Conservation (phyloP, 2,797 vertebrate species). For the Tachyglossus aculeatus region DNA sequence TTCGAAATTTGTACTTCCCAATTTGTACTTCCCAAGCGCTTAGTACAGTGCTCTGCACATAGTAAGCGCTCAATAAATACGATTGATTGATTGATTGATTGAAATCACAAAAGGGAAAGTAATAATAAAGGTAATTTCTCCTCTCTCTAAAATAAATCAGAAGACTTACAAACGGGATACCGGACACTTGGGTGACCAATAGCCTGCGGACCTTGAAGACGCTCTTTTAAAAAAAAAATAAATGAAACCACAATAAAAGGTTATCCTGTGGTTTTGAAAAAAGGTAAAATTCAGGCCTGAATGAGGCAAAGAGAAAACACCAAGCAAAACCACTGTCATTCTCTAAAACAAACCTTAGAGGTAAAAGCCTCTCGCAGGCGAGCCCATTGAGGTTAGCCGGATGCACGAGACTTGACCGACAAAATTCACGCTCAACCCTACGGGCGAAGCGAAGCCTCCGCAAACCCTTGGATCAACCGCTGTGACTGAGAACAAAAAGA, state of each 20-base stretch:
- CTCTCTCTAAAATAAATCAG: too few relatives aligned
- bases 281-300: background rate
- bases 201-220: background rate
- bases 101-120: too few relatives aligned
- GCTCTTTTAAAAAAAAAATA: background rate
- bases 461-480: background rate
- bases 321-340: background rate
- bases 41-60: too few relatives aligned
- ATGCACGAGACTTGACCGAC: background rate
- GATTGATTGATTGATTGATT: too few relatives aligned
- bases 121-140: too few relatives aligned
- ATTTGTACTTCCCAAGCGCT: too few relatives aligned
- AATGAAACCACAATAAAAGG: background rate
- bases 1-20: too few relatives aligned
- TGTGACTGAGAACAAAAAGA: background rate
- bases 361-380: background rate
- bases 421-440: background rate
- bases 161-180: too few relatives aligned
- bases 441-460: background rate
- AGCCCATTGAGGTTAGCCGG: constrained; percentile 13
- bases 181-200: too few relatives aligned
- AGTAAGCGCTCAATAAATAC: too few relatives aligned
- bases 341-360: background rate
- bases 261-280: background rate
- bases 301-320: background rate